A percentile compares a stretch with the other conserved stretches of the same genome.
phyloP scores from a whole-genome alignment of 2,797 vertebrate genomes.

The Melanotaenia maccullochi region DNA sequence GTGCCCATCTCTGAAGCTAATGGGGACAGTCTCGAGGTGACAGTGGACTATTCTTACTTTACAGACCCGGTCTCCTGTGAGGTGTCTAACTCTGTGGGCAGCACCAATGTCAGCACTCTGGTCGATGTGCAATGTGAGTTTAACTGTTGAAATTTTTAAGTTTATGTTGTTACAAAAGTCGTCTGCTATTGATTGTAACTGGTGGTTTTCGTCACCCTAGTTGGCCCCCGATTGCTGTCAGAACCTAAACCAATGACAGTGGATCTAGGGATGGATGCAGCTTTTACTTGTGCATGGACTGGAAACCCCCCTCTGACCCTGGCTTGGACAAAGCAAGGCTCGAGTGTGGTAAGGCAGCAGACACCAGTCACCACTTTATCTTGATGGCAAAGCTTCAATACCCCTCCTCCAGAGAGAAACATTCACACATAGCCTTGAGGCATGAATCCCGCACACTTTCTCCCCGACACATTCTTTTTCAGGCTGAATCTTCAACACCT shows the following conservation, averaged over 20 bases:
- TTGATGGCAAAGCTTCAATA: conserved; percentile 54
- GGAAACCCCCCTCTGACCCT: conserved; percentile 92
- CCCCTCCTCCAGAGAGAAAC: conserved; percentile 50
- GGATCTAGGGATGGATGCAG: conserved; percentile 88
- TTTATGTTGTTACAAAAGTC: conserved; percentile 25
- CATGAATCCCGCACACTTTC: conserved; percentile 68
- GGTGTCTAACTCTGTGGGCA: conserved; percentile 92
- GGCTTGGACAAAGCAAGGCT: conserved; percentile 90
- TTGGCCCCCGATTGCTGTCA: conserved; percentile 88
- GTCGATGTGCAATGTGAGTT: conserved; percentile 92
- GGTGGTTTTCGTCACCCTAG: conserved; percentile 69
- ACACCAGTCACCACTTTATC: conserved; percentile 39
- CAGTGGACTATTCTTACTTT: conserved; percentile 90
- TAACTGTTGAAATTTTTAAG: conserved; percentile 12
- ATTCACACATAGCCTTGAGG: conserved; percentile 71
- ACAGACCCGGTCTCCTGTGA: conserved; percentile 93
- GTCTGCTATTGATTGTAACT: conserved; percentile 43
- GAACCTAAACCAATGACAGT: conserved; percentile 87
- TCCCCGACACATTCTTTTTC: conserved; percentile 53
- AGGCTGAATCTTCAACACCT: conserved; percentile 64
- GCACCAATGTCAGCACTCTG: conserved; percentile 91
- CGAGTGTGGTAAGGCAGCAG: conserved; percentile 83
- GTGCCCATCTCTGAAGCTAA: conserved; percentile 88
- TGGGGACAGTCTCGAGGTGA: conserved; percentile 88
- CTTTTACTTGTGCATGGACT: conserved; percentile 91